Conservation (phyloP, 2,113 vertebrate species). For the Archocentrus centrarchus region DNA sequence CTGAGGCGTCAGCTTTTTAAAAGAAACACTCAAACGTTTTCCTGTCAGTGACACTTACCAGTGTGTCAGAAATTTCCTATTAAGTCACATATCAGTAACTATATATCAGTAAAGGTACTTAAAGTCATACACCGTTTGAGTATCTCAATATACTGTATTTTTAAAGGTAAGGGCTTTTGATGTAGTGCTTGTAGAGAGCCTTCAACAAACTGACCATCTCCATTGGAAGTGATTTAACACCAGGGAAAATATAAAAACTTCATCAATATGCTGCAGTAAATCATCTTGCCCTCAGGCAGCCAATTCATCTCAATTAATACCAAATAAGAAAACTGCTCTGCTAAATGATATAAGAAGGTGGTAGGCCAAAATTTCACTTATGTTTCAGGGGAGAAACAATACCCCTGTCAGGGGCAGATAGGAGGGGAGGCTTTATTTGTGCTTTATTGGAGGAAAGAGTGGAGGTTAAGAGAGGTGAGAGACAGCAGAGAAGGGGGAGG, state of each 20-base stretch:
- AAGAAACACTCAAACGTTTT: not conserved
- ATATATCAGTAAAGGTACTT: not conserved
- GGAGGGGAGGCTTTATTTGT: constrained; percentile 15
- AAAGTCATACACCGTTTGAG: not conserved
- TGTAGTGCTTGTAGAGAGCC: constrained; percentile 1
- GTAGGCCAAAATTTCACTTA: constrained; percentile 28
- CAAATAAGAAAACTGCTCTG: constrained; percentile 36
- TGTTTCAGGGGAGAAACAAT: constrained; percentile 24
- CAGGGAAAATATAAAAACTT: constrained; percentile 39
- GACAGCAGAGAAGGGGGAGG: constrained; percentile 19
- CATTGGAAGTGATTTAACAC: constrained; percentile 27
- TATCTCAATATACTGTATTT: not conserved
- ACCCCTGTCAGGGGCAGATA: not conserved
- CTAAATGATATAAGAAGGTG: constrained; percentile 44
- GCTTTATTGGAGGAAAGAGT: constrained; percentile 30
- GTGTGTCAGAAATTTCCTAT: not conserved
- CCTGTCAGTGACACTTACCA: not conserved
- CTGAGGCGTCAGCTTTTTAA: not conserved
- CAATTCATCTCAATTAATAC: constrained; percentile 64
- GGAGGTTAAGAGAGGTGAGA: constrained; percentile 40
- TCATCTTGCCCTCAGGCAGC: constrained; percentile 31
- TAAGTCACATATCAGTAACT: not conserved
- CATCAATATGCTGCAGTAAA: constrained; percentile 53
- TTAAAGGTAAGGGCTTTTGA: not conserved
- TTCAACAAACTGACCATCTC: constrained; percentile 25